Conservation (phyloP, 1,140 invertebrate species). For the Macrobrachium rosenbergii region DNA sequence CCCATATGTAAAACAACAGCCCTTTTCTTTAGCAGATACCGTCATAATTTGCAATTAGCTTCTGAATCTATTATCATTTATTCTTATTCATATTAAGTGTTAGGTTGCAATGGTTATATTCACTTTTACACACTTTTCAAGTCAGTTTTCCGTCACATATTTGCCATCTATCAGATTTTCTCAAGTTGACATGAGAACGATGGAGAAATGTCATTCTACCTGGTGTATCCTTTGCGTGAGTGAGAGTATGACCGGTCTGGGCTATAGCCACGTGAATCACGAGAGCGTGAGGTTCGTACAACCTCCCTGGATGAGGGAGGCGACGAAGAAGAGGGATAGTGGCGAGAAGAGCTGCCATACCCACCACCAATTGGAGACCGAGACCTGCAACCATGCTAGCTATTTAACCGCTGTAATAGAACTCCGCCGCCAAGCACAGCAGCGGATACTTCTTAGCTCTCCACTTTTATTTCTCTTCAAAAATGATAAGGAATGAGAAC, state of each 20-base stretch:
- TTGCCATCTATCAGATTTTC: conserved; percentile 36
- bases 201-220: conserved; percentile 57
- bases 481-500: conserved; percentile 52
- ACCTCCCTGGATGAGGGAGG: conserved; percentile 62
- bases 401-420: conserved; percentile 51
- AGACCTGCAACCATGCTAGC: conserved; percentile 62
- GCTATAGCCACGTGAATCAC: conserved; percentile 56
- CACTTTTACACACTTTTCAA: conserved; percentile 54
- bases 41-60: conserved; percentile 38
- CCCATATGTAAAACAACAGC: not conserved
- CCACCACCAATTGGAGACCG: conserved; percentile 62
- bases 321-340: conserved; percentile 54
- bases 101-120: conserved; percentile 35
- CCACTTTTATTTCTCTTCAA: conserved; percentile 36
- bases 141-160: conserved; percentile 52
- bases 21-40: conserved; percentile 25
- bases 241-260: conserved; percentile 57
- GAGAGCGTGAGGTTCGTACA: conserved; percentile 60
- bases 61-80: conserved; percentile 40
- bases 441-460: conserved; percentile 54
- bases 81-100: conserved; percentile 46
- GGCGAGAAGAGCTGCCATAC: conserved; percentile 62
- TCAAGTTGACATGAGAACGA: conserved; percentile 54
- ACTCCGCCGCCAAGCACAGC: conserved; percentile 35
- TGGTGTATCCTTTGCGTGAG: conserved; percentile 61